These are phyloP conservation scores for Geopemphigus sp. DNA, from an alignment of 1,140 invertebrate species.

Conservation along the genomic window DNA sequence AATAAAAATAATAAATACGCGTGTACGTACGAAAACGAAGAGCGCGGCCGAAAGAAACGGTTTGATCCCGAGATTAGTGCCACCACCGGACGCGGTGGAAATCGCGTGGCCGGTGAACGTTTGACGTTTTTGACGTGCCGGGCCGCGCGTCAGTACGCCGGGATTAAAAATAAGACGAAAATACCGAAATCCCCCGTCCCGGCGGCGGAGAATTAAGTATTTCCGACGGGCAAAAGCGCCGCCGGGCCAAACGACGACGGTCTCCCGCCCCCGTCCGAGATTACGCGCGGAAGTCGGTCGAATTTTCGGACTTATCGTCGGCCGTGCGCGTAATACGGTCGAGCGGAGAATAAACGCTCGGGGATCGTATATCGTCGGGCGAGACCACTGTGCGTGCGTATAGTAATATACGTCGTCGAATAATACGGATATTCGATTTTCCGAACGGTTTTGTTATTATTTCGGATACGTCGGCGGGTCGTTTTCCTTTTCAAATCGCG, in stretches of 20 bases:
- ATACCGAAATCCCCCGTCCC: neutral
- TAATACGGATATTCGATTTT: slow-evolving; percentile 7
- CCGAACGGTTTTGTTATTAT: slow-evolving; percentile 14
- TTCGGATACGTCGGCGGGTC: neutral
- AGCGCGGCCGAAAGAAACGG: too few relatives aligned
- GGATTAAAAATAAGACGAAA: neutral
- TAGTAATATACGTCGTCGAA: neutral
- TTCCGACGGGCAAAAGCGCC: neutral
- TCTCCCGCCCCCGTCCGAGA: neutral
- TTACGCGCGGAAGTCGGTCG: neutral
- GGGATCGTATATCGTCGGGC: neutral
- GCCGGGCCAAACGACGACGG: too few relatives aligned
- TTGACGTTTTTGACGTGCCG: slow-evolving; percentile 8
- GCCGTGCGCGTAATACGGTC: neutral
- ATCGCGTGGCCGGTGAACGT: neutral
- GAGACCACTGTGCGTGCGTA: neutral
- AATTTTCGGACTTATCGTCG: neutral
- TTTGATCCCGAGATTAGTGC: neutral
- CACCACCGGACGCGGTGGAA: neutral
- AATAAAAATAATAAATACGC: too few relatives aligned
- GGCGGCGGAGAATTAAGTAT: neutral
- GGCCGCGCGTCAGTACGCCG: neutral
- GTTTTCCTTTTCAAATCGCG: neutral
- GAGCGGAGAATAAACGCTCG: neutral
- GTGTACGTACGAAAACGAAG: too few relatives aligned